Conservation (phyloP, 2,888 invertebrate genomes). For the Perizoma affinitatum region DNA sequence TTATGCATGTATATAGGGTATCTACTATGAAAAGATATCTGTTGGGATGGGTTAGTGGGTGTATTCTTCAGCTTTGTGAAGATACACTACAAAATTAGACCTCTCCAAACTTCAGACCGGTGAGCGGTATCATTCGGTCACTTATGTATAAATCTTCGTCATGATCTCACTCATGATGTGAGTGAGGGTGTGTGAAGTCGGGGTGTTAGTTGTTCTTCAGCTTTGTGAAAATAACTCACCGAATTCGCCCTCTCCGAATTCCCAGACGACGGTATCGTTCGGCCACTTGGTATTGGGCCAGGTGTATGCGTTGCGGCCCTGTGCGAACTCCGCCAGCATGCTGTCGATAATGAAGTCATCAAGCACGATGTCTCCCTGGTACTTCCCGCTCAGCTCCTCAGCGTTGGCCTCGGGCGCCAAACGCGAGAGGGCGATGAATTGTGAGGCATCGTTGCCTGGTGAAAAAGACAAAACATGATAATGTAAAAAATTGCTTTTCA, state of each 20-base stretch:
- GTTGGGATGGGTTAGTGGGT: too few species aligned
- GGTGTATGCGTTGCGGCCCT: constrained; percentile 67
- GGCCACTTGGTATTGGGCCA: constrained; percentile 72
- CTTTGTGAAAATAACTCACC: constrained; percentile 48
- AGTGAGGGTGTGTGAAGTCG: too few species aligned
- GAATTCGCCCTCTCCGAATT: constrained; percentile 65
- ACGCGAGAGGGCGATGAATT: constrained; percentile 46
- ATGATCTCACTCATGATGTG: too few species aligned
- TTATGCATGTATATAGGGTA: too few species aligned
- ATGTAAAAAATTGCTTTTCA: background rate
- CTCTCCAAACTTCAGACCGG: too few species aligned
- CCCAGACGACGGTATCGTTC: constrained; percentile 66
- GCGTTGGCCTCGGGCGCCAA: constrained; percentile 51
- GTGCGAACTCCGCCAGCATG: constrained; percentile 62
- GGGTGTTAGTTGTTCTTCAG: too few species aligned
- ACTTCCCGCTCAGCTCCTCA: constrained; percentile 71
- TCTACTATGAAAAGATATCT: too few species aligned
- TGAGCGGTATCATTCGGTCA: too few species aligned
- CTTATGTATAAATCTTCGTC: too few species aligned
- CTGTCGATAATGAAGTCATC: constrained; percentile 66
- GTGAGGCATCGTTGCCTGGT: constrained; percentile 49
- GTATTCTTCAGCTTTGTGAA: too few species aligned
- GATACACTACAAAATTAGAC: too few species aligned
- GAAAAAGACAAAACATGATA: background rate
- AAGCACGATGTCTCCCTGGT: constrained; percentile 71